Evolutionary conservation across 2,888 invertebrate species (phyloP), one percentile per base, ranked within the genome.

Genomic region (Sphecodes monilicornis): DNA sequence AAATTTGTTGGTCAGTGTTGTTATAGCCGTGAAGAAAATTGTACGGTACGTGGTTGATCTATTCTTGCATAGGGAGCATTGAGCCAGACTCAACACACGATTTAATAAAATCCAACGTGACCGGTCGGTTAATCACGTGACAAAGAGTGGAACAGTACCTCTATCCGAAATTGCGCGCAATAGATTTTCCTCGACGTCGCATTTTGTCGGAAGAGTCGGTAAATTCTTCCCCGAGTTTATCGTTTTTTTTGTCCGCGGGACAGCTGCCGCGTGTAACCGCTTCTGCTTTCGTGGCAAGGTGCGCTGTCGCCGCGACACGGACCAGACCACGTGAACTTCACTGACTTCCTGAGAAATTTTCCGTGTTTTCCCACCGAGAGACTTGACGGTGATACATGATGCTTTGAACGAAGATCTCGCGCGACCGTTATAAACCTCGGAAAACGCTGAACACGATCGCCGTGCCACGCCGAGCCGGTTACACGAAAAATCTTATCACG

Each of bases 311-410:
- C 36, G 46, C 36, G 71, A 71, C 71, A 46, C 39, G 39, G 13
- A n/a, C 71, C 36, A 39, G 60, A 50, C 71, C 72, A 46, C 57
- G 77, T 71, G 69, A 29, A 60, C 76, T 43, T 29, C 46, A 8
- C 46, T n/a, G 72, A 50, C 50, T 72, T 78, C 46, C 72, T 66
- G 78, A 46, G 36, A 78, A 71, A 72, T 66, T 78, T 50, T 29
- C 41, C 29, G 26, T 66, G 72, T 39, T 78, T 18, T 26, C 26
- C 8, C 66, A 36, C 50, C 5, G 43, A 29, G 29, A 41, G 64
- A 72, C 22, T 22, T 18, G 72, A 71, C 78, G 64, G 72, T 78
- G 39, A 66, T 64, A 46, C 78, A 46, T 36, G 64, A 64, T 39
- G 69, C 36, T 64, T 72, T 72, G 46, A 64, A 64, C 71, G 46